phyloP scores from a whole-genome alignment of 2,888 invertebrate genomes.

The Caenorhabditis afra region DNA sequence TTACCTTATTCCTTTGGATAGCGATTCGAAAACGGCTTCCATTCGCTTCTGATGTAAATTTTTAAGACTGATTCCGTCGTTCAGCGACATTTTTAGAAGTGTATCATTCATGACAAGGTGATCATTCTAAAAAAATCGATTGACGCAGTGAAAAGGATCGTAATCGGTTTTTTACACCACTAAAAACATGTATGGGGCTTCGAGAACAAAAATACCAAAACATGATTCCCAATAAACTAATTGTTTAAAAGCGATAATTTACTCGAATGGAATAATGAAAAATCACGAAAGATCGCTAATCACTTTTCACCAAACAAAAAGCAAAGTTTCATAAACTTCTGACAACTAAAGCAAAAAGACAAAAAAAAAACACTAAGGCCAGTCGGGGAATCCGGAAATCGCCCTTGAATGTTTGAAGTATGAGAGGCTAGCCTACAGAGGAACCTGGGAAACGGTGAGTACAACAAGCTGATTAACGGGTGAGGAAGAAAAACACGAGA shows the following conservation, averaged over 20 bases:
- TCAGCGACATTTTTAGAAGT: conserved; percentile 44
- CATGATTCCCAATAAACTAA: too few relatives aligned
- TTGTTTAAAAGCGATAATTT: too few relatives aligned
- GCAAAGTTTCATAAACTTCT: conserved; percentile 1
- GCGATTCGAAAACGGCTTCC: conserved; percentile 50
- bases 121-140: conserved; percentile 33
- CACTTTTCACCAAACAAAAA: too few relatives aligned
- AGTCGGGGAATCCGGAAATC: conserved; percentile 50
- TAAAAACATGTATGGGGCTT: not conserved
- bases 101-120: conserved; percentile 30
- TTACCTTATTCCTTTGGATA: conserved; percentile 46
- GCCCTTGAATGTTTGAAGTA: conserved; percentile 33
- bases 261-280: too few relatives aligned
- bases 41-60: conserved; percentile 34
- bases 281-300: too few relatives aligned
- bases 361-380: not conserved
- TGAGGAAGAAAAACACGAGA: not conserved
- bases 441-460: conserved; percentile 36
- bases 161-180: not conserved
- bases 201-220: too few relatives aligned
- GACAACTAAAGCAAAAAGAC: not conserved
- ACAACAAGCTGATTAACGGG: conserved; percentile 56
- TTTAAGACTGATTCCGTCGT: conserved; percentile 26
- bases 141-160: not conserved
- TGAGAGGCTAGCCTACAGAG: conserved; percentile 14